These are phyloP conservation scores for Acrobasis suavella DNA, from an alignment of 2,888 invertebrate species.

Conservation along the genomic window DNA sequence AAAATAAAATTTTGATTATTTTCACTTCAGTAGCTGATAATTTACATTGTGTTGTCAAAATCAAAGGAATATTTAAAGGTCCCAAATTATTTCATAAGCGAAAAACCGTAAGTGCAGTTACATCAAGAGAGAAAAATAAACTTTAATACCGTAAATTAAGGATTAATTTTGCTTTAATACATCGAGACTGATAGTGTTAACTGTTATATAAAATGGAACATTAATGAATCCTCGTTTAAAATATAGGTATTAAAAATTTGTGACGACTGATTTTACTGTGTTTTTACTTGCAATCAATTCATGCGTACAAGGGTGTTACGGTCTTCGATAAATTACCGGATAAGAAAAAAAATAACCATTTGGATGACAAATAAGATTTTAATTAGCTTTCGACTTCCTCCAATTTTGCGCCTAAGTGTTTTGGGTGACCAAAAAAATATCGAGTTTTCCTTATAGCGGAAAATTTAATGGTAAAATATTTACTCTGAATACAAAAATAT, in stretches of 20 bases:
- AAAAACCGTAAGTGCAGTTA: neutral
- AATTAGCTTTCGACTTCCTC: conserved; percentile 1
- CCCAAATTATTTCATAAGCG: neutral
- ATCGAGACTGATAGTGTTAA: neutral
- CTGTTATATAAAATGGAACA: conserved; percentile 19
- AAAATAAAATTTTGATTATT: neutral
- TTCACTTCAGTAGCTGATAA: conserved; percentile 30
- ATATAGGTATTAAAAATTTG: conserved; percentile 31
- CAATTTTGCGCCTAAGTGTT: neutral
- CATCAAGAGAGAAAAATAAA: neutral
- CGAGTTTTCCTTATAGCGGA: neutral
- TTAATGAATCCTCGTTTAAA: conserved; percentile 28
- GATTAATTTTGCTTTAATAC: neutral
- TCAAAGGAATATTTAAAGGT: neutral
- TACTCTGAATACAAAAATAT: no score
- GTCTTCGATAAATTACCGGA: neutral
- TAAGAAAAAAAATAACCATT: neutral
- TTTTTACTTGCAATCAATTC: conserved; percentile 20
- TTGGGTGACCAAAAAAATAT: neutral
- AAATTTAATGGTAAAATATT: neutral
- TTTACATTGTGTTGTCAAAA: conserved; percentile 28
- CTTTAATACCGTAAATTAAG: neutral
- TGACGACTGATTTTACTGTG: conserved; percentile 36
- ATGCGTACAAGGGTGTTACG: neutral
- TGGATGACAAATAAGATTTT: neutral